phyloP scores from a whole-genome alignment of 2,113 vertebrate genomes.

The Callipepla californica region DNA sequence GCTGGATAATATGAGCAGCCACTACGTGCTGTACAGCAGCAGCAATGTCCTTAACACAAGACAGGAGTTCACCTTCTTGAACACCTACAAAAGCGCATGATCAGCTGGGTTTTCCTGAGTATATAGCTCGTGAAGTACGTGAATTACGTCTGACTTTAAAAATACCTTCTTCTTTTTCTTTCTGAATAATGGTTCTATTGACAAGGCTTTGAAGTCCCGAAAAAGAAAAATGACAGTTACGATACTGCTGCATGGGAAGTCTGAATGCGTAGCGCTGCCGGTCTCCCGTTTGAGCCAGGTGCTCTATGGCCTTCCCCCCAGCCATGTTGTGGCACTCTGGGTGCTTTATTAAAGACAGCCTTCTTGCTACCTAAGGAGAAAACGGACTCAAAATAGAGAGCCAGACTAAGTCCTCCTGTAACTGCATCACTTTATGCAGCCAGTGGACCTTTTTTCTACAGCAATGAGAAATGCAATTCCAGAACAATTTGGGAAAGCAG shows the following conservation, averaged over 20 bases:
- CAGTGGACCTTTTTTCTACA: rapidly evolving
- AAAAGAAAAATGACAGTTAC: slow-evolving; percentile 94
- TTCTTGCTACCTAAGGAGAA: slow-evolving; percentile 87
- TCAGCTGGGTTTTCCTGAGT: background rate
- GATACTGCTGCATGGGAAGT: slow-evolving; percentile 82
- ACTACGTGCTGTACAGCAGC: slow-evolving; percentile 86
- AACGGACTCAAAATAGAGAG: background rate
- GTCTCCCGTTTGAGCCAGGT: slow-evolving; percentile 85
- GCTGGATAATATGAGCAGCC: slow-evolving; percentile 84
- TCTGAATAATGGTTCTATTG: slow-evolving; percentile 76
- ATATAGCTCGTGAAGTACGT: background rate
- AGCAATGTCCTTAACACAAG: slow-evolving; percentile 88
- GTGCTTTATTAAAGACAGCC: slow-evolving; percentile 87
- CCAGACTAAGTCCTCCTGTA: background rate
- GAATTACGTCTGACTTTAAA: background rate
- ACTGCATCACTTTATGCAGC: background rate
- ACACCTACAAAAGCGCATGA: slow-evolving; percentile 76
- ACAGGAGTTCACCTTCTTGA: slow-evolving; percentile 82
- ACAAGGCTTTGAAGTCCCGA: slow-evolving; percentile 84
- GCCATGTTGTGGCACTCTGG: slow-evolving; percentile 84
- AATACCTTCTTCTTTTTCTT: slow-evolving; percentile 92
- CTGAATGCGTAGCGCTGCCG: slow-evolving; percentile 70
- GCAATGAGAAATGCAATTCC: background rate
- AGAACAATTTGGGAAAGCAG: background rate
- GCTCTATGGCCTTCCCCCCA: slow-evolving; percentile 92